A percentile compares a stretch with the other conserved stretches of the same genome.
These are phyloP conservation scores for Platichthys stellatus DNA, from an alignment of 2,113 vertebrate species.

Conservation along the genomic window DNA sequence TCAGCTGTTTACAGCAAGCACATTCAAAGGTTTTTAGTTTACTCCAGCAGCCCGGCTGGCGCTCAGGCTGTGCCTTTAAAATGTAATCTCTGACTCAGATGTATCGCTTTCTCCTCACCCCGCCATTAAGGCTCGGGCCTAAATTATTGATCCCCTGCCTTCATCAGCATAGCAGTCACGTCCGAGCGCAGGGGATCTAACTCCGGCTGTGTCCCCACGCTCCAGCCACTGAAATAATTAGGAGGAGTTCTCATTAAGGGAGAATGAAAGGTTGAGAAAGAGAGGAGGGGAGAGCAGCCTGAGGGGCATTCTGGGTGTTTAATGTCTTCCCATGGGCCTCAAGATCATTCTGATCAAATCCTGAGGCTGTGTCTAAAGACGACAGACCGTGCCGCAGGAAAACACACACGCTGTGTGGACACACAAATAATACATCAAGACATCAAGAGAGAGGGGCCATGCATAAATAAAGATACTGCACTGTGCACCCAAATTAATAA, in stretches of 20 bases:
- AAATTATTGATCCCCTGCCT: slow-evolving; percentile 98
- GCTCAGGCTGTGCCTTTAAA: slow-evolving; percentile 67
- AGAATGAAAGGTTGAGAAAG: slow-evolving; percentile 83
- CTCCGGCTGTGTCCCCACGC: slow-evolving; percentile 87
- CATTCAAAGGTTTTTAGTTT: slow-evolving; percentile 53
- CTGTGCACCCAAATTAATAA: slow-evolving; percentile 63
- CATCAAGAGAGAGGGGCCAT: slow-evolving; percentile 50
- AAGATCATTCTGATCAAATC: slow-evolving; percentile 85
- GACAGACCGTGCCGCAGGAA: slow-evolving; percentile 81
- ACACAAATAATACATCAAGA: slow-evolving; percentile 66
- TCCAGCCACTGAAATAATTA: slow-evolving; percentile 98
- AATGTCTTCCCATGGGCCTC: slow-evolving; percentile 86
- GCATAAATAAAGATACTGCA: slow-evolving; percentile 66
- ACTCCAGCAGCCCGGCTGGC: slow-evolving; percentile 25
- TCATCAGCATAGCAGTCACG: slow-evolving; percentile 98
- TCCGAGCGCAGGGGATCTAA: slow-evolving; percentile 88
- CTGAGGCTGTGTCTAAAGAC: slow-evolving; percentile 67
- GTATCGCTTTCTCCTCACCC: slow-evolving; percentile 87
- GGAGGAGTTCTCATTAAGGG: slow-evolving; percentile 98
- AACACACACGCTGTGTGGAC: slow-evolving; percentile 67
- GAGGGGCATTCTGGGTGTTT: slow-evolving; percentile 86
- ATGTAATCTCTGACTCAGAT: slow-evolving; percentile 86
- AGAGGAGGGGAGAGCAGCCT: slow-evolving; percentile 77
- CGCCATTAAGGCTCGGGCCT: slow-evolving; percentile 93
- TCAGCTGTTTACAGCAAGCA: slow-evolving; percentile 66